phyloP scores from a whole-genome alignment of 2,797 vertebrate species.

The Acropternis orthonyx region DNA sequence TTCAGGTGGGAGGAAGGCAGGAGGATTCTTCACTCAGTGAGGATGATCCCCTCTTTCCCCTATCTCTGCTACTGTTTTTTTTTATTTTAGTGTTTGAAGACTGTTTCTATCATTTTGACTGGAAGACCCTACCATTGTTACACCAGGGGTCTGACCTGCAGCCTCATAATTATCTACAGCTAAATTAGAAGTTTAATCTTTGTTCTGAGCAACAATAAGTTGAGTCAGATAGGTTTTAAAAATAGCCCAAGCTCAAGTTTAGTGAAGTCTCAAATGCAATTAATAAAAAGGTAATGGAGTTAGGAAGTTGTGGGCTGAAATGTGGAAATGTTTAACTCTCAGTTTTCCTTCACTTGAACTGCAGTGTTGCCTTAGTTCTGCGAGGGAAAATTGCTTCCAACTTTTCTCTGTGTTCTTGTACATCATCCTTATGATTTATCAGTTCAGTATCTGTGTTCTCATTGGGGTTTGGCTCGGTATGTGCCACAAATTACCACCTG shows the following conservation, averaged over 20 bases:
- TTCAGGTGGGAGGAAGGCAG: not conserved
- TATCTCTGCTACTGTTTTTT: not conserved
- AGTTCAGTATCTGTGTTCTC: slow-evolving; percentile 4
- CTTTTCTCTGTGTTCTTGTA: not conserved
- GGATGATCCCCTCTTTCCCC: not conserved
- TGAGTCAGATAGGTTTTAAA: slow-evolving; percentile 69
- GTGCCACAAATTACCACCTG: slow-evolving; percentile 21
- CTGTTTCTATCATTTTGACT: not conserved
- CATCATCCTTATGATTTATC: not conserved
- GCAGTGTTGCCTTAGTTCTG: not conserved
- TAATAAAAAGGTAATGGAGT: slow-evolving; percentile 64
- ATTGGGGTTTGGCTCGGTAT: not conserved
- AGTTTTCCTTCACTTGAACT: not conserved
- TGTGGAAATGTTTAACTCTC: slow-evolving; percentile 31
- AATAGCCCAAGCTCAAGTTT: slow-evolving; percentile 65
- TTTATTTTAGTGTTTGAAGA: not conserved
- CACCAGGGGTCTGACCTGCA: slow-evolving; percentile 54
- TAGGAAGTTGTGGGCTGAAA: slow-evolving; percentile 58
- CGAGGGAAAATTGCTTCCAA: not conserved
- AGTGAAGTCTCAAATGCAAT: slow-evolving; percentile 64
- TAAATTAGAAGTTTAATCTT: slow-evolving; percentile 74
- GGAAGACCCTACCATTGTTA: slow-evolving; percentile 9
- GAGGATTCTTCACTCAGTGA: not conserved
- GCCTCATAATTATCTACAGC: slow-evolving; percentile 66
- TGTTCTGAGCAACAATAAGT: slow-evolving; percentile 62